These are phyloP conservation scores for Ooceraea biroi DNA, from an alignment of 1,140 invertebrate species.

Conservation along the genomic window DNA sequence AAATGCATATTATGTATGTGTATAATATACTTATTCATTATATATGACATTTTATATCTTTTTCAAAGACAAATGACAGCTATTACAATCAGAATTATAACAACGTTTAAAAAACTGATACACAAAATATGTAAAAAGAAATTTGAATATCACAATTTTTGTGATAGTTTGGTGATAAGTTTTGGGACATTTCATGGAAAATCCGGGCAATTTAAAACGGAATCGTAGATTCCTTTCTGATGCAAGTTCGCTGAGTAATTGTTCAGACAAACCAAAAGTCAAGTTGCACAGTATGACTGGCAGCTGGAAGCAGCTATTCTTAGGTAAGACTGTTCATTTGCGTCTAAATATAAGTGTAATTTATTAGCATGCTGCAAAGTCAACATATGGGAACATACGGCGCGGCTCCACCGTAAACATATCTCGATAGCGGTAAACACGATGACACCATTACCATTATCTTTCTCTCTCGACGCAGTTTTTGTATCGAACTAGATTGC, in stretches of 20 bases:
- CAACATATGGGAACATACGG: conserved; percentile 32
- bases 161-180: no score
- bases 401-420: conserved; percentile 22
- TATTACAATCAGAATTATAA: no score
- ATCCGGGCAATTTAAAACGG: background rate
- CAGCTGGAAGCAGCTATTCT: conserved; percentile 52
- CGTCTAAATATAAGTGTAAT: conserved; percentile 71
- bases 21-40: no score
- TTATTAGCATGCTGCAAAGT: conserved; percentile 61
- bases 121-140: background rate
- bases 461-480: background rate
- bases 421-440: conserved; percentile 16
- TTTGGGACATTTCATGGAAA: background rate
- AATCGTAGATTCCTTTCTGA: background rate
- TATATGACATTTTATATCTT: no score
- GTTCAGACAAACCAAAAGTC: conserved; percentile 56
- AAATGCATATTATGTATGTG: no score
- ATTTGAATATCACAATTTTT: background rate
- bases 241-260: conserved; percentile 45
- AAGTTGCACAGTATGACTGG: background rate
- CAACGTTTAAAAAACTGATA: no score
- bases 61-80: no score
- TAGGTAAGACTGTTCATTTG: conserved; percentile 31
- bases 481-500: background rate
- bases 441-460: conserved; percentile 19